Conservation (phyloP, 2,113 vertebrate species). For the Sakesphorus luctuosus region DNA sequence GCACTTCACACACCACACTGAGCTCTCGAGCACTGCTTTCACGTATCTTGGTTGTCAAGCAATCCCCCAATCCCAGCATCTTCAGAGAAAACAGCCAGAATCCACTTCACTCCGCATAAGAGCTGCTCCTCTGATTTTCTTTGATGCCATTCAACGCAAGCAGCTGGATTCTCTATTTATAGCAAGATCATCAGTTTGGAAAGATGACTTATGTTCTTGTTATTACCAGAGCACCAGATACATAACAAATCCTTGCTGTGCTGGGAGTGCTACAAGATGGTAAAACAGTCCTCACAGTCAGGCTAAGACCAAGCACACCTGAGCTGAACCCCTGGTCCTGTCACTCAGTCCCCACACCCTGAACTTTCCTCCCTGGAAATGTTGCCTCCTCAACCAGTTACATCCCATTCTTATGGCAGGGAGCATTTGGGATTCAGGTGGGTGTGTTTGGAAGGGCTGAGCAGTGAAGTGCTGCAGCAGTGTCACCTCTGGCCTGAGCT, state of each 20-base stretch:
- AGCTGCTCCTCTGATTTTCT: conserved; percentile 34
- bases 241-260: neutral
- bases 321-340: neutral
- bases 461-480: neutral
- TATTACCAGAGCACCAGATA: conserved; percentile 30
- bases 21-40: neutral
- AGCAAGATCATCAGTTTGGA: conserved; percentile 51
- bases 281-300: neutral
- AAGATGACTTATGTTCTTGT: conserved; percentile 3
- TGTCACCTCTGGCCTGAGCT: neutral
- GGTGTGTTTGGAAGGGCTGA: neutral
- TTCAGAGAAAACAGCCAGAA: conserved; percentile 38
- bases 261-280: neutral
- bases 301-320: neutral
- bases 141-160: conserved; percentile 56
- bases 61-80: neutral
- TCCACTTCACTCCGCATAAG: conserved; percentile 17
- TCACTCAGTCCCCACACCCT: neutral
- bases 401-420: neutral
- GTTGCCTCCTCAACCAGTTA: neutral
- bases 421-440: neutral
- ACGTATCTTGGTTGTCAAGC: neutral
- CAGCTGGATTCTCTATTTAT: conserved; percentile 70
- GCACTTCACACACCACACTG: neutral
- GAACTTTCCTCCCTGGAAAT: neutral